A percentile compares a stretch with the other conserved stretches of the same genome.
phyloP scores from a whole-genome alignment of 2,888 invertebrate species.

The Incurvaria masculella region DNA sequence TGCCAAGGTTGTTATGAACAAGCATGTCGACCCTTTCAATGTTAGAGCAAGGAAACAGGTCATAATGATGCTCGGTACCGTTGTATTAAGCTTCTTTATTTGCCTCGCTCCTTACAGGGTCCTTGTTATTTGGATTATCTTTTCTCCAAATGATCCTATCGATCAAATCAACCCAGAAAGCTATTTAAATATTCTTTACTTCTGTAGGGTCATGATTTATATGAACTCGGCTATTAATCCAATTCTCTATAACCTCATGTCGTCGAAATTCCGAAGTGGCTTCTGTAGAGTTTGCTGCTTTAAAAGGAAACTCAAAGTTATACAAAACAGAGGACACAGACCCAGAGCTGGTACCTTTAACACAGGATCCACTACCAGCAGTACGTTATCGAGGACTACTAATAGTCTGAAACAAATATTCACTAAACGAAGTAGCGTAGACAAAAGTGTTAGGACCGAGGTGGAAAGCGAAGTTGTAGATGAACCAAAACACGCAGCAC shows the following conservation, averaged over 20 bases:
- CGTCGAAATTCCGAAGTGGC: constrained; percentile 83
- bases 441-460: constrained; percentile 24
- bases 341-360: constrained; percentile 52
- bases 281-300: constrained; percentile 67
- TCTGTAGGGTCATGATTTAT: constrained; percentile 83
- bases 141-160: constrained; percentile 68
- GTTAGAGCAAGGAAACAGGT: constrained; percentile 76
- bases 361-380: constrained; percentile 59
- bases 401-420: constrained; percentile 54
- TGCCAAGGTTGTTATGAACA: constrained; percentile 64
- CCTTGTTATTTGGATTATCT: constrained; percentile 78
- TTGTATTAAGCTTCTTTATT: constrained; percentile 83
- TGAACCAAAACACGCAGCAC: neutral
- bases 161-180: constrained; percentile 69
- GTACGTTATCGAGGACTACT: constrained; percentile 59
- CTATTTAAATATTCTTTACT: constrained; percentile 80
- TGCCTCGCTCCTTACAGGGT: constrained; percentile 85
- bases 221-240: constrained; percentile 90
- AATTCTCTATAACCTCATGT: constrained; percentile 89
- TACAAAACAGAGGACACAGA: constrained; percentile 40
- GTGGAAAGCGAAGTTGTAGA: constrained; percentile 17
- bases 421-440: constrained; percentile 41
- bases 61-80: constrained; percentile 82
- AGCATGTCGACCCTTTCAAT: constrained; percentile 69
- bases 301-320: constrained; percentile 34